Evolutionary conservation across 2,888 invertebrate species (phyloP).

Genomic region (Phengaris arion): DNA sequence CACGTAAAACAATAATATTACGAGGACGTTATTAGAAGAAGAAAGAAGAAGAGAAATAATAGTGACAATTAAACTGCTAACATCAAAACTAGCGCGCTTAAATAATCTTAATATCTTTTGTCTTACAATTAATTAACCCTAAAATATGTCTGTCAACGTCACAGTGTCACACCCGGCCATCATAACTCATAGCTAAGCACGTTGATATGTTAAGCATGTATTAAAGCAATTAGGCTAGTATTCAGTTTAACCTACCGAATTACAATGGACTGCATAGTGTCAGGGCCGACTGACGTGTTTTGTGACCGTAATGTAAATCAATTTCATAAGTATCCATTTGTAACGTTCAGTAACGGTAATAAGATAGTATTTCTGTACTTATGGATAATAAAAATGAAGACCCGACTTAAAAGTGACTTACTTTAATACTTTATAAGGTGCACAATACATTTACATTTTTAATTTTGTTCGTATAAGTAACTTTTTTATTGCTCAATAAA

Average conservation of each 20-base stretch:
- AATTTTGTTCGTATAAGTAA: too few species aligned
- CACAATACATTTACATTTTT: too few species aligned
- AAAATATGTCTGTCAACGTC: slow-evolving; percentile 23
- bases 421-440: too few species aligned
- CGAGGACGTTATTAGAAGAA: not conserved
- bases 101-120: slow-evolving; percentile 5
- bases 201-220: slow-evolving; percentile 28
- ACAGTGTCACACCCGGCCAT: slow-evolving; percentile 19
- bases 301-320: slow-evolving; percentile 23
- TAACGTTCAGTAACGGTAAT: not conserved
- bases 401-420: not conserved
- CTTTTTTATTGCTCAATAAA: too few species aligned
- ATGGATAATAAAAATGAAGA: not conserved
- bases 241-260: slow-evolving; percentile 26
- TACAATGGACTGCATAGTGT: slow-evolving; percentile 21
- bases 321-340: slow-evolving; percentile 10
- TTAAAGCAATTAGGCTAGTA: slow-evolving; percentile 27
- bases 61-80: not conserved
- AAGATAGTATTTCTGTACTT: not conserved
- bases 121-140: slow-evolving; percentile 27
- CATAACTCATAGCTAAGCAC: slow-evolving; percentile 27
- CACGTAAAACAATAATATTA: too few species aligned
- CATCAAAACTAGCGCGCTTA: slow-evolving; percentile 14
- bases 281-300: slow-evolving; percentile 12
- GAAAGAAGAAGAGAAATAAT: not conserved